Evolutionary conservation across 1,140 invertebrate species (phyloP), one percentile per base, ranked within the genome.

Genomic region (Pollicipes pollicipes): DNA sequence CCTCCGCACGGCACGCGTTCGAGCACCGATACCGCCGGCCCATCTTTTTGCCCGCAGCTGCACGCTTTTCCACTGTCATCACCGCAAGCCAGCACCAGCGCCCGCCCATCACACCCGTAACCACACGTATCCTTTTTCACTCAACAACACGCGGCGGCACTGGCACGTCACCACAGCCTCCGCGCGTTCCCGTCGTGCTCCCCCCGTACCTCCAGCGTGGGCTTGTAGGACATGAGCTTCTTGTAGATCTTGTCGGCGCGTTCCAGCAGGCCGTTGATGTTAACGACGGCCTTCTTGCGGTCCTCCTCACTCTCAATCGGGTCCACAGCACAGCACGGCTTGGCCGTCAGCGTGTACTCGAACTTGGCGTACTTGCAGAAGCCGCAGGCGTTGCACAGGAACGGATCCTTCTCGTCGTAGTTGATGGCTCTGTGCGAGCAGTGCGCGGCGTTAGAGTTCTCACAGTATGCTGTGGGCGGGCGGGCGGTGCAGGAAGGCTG

Each of bases 361-460:
- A 99, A 97, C 80, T 98, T 97, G n/a, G 95, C 96, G 81, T 98
- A 98, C 81, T 98, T 98, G 83, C 95, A 98, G 81, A 97, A 98
- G 2, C 96, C 96, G 82, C 96, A 99, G 16, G 94, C 90, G 81
- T 98, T 96, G 79, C 96, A 98, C 24, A 99, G 80, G 85, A 98
- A 98, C 1, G 96, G 96, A 83, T 98, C 96, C 79, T 97, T 97
- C 79, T 98, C 95, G 79, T 98, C 96, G 81, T 99, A 98, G 81
- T 98, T 98, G 73, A 98, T 99, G 0, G 95, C 92, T 26, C 89
- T 86, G 77, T 70, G 79, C 67, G n/a, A n/a, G n/a, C n/a, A n/a
- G n/a, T n/a, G n/a, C n/a, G n/a, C n/a, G n/a, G n/a, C n/a, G n/a
- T n/a, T n/a, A n/a, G n/a, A n/a, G n/a, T n/a, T n/a, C n/a, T n/a